Conservation (phyloP, 2,888 invertebrate species). For the Acleris laterana region DNA sequence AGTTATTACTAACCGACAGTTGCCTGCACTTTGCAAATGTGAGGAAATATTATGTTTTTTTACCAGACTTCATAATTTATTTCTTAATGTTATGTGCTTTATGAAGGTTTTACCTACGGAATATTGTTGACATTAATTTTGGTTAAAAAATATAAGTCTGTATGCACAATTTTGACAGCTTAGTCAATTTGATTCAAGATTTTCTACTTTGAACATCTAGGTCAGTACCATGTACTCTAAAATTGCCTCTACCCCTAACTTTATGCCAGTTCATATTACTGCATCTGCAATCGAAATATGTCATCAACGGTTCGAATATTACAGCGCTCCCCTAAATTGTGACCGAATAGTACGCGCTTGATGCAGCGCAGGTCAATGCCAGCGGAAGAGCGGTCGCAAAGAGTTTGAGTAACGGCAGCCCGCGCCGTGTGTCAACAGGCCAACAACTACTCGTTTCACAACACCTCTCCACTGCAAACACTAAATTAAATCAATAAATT, state of each 20-base stretch:
- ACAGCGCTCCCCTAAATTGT: neutral
- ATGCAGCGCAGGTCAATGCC: conserved; percentile 65
- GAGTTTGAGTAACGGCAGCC: conserved; percentile 64
- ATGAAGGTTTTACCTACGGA: neutral
- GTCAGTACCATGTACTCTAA: no score
- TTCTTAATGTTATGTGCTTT: conserved; percentile 8
- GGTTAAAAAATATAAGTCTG: no score
- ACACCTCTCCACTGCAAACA: conserved; percentile 32
- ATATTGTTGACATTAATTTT: no score
- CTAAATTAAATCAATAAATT: conserved; percentile 31
- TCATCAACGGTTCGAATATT: neutral
- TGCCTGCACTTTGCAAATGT: conserved; percentile 9
- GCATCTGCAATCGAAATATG: no score
- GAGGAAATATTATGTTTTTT: conserved; percentile 8
- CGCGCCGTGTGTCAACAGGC: conserved; percentile 43
- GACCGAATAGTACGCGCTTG: neutral
- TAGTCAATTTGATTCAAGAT: no score
- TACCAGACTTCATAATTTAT: conserved; percentile 16
- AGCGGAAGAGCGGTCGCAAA: conserved; percentile 58
- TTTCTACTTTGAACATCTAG: no score
- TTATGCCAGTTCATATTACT: no score
- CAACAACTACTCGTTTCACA: conserved; percentile 51
- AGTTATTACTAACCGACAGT: conserved; percentile 34
- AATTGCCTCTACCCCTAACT: no score
- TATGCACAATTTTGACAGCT: no score